These are phyloP conservation scores for Nematolebias whitei DNA, from an alignment of 2,113 vertebrate species.

Conservation along the genomic window DNA sequence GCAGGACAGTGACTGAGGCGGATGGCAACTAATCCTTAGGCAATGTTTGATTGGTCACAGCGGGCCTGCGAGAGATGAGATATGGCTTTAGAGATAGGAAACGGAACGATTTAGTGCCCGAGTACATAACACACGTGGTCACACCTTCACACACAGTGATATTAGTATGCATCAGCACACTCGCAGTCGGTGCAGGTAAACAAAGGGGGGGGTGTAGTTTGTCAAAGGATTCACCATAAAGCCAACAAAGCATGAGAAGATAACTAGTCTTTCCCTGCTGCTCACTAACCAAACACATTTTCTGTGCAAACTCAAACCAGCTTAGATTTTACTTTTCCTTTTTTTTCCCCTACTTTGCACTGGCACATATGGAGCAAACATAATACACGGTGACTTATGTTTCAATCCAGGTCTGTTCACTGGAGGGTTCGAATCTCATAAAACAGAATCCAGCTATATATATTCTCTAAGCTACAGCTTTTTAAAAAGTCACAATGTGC, in stretches of 20 bases:
- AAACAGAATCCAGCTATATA: conserved; percentile 33
- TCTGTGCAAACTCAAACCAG: conserved; percentile 22
- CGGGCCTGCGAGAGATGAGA: conserved; percentile 64
- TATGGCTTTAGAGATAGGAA: conserved; percentile 52
- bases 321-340: conserved; percentile 19
- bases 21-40: conserved; percentile 55
- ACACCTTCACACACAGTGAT: conserved; percentile 6
- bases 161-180: conserved; percentile 63
- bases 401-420: conserved; percentile 10
- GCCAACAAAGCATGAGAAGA: conserved; percentile 48
- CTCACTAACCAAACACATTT: conserved; percentile 41
- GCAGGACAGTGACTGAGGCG: conserved; percentile 22
- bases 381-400: conserved; percentile 2
- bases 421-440: conserved; percentile 4
- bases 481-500: conserved; percentile 41
- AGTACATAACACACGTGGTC: conserved; percentile 3
- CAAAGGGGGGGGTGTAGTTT: conserved; percentile 56
- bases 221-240: conserved; percentile 51
- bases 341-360: conserved; percentile 6
- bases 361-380: conserved; percentile 40
- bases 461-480: conserved; percentile 35
- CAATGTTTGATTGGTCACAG: conserved; percentile 67
- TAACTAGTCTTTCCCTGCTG: conserved; percentile 38
- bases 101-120: conserved; percentile 39
- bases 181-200: conserved; percentile 49